Conservation (phyloP, 2,113 vertebrate species). For the Myrmecobius fasciatus region DNA sequence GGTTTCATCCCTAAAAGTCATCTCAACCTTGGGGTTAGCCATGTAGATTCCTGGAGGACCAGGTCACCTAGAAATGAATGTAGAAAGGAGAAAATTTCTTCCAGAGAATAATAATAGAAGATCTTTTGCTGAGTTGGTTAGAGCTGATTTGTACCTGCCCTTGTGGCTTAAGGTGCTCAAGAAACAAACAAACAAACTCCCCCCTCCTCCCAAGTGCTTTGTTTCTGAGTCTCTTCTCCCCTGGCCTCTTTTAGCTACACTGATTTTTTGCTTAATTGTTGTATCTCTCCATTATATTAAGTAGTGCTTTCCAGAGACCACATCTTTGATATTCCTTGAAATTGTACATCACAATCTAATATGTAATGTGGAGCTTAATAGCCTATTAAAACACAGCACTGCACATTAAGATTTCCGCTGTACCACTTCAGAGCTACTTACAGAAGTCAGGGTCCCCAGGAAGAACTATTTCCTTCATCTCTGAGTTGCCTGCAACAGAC, state of each 20-base stretch:
- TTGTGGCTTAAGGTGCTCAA: constrained; percentile 5
- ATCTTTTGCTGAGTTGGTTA: neutral
- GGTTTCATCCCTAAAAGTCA: constrained; percentile 18
- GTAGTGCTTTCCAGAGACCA: constrained; percentile 72
- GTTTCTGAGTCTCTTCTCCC: neutral
- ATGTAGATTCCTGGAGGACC: constrained; percentile 16
- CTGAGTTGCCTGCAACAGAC: constrained; percentile 56
- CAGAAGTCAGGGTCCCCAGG: constrained; percentile 62
- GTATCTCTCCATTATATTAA: constrained; percentile 71
- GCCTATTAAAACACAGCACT: constrained; percentile 78
- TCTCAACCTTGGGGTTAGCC: constrained; percentile 28
- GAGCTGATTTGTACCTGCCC: neutral
- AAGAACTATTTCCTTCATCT: constrained; percentile 57
- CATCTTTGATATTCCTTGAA: constrained; percentile 67
- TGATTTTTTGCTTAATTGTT: constrained; percentile 44
- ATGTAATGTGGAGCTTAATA: constrained; percentile 74
- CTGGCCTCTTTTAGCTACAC: neutral
- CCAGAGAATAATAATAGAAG: neutral
- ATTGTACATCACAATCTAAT: constrained; percentile 74
- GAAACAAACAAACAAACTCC: neutral
- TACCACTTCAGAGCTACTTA: constrained; percentile 74
- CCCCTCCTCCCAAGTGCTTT: neutral
- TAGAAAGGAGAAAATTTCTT: constrained; percentile 33
- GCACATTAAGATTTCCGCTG: constrained; percentile 69
- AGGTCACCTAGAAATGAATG: constrained; percentile 64